Percentiles rank a stretch among this genome's conserved stretches.
These are phyloP conservation scores for Chaetogeoica ovagalla DNA, from an alignment of 2,888 invertebrate genomes.

Conservation along the genomic window DNA sequence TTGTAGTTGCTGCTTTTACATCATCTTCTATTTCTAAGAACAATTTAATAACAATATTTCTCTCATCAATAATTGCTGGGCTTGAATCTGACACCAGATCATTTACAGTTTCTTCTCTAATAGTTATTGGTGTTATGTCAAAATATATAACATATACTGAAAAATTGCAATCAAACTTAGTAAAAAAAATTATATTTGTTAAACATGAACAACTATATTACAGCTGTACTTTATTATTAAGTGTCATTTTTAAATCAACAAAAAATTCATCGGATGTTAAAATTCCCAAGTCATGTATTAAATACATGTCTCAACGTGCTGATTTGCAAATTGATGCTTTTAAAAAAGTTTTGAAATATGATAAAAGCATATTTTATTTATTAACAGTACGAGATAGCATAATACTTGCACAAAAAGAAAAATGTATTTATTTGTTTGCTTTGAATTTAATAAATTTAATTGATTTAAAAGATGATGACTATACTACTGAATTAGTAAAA, in stretches of 20 bases:
- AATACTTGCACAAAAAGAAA: constrained; percentile 22
- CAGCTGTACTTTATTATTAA: constrained; percentile 48
- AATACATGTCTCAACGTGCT: constrained; percentile 41
- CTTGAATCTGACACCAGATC: constrained; percentile 40
- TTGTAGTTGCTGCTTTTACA: constrained; percentile 44
- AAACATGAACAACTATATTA: constrained; percentile 37
- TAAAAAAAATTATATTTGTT: constrained; percentile 47
- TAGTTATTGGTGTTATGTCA: constrained; percentile 49
- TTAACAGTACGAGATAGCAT: constrained; percentile 50
- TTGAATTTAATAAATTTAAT: constrained; percentile 38
- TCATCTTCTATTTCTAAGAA: constrained; percentile 45
- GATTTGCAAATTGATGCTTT: constrained; percentile 49
- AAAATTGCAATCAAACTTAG: constrained; percentile 33
- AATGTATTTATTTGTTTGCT: constrained; percentile 32
- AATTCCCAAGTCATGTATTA: constrained; percentile 48
- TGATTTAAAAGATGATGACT: constrained; percentile 28
- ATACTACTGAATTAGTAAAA: constrained; percentile 31
- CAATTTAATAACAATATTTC: constrained; percentile 42
- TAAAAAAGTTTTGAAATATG: constrained; percentile 42
- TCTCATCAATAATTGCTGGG: constrained; percentile 45
- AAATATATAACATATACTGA: constrained; percentile 44
- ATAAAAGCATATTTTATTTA: constrained; percentile 53
- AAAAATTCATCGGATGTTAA: constrained; percentile 20
- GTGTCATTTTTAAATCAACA: constrained; percentile 52
- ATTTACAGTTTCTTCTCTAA: constrained; percentile 39